Percentiles rank a stretch among this genome's conserved stretches.
These are phyloP conservation scores for Lithophane semibrunnea DNA, from an alignment of 2,888 invertebrate genomes.

Conservation along the genomic window DNA sequence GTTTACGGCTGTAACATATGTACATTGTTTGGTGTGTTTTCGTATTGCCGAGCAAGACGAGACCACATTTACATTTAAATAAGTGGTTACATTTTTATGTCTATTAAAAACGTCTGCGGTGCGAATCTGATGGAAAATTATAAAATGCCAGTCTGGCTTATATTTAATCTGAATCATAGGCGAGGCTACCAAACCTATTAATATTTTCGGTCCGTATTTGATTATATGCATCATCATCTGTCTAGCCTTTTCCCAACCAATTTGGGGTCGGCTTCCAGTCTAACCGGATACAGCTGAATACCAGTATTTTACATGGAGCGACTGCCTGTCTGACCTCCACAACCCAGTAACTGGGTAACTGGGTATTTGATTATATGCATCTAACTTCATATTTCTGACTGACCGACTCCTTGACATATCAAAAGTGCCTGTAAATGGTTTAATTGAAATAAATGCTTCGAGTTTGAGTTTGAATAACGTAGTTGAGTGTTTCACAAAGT, in stretches of 20 bases:
- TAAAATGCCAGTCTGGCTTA: slow-evolving; percentile 25
- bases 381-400: no score
- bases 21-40: slow-evolving; percentile 41
- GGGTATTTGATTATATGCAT: background rate
- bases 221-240: no score
- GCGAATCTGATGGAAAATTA: slow-evolving; percentile 36
- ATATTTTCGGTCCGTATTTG: background rate
- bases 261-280: no score
- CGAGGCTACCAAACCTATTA: background rate
- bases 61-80: slow-evolving; percentile 56
- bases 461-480: background rate
- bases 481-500: background rate
- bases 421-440: no score
- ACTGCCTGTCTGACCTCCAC: no score
- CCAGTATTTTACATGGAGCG: no score
- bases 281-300: no score
- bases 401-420: no score
- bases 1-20: slow-evolving; percentile 7
- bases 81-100: slow-evolving; percentile 44
- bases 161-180: slow-evolving; percentile 13
- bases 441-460: no score
- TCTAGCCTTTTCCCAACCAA: no score
- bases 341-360: no score
- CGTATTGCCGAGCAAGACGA: slow-evolving; percentile 10
- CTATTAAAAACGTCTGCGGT: slow-evolving; percentile 50